Conservation (phyloP, 2,113 vertebrate genomes). For the Anolis carolinensis region DNA sequence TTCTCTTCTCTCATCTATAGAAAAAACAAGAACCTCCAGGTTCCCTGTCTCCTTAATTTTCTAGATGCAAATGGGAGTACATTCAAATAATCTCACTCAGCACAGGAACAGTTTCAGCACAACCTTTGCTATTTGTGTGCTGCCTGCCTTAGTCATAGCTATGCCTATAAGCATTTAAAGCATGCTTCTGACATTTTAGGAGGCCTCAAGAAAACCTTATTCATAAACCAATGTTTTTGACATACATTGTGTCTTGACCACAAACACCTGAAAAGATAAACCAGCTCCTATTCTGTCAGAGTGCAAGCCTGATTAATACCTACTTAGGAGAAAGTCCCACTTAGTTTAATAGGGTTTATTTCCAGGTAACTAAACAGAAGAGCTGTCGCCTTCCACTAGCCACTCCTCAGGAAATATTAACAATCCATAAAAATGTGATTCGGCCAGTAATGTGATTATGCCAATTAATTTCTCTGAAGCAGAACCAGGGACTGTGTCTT, state of each 20-base stretch:
- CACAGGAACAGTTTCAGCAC: background rate
- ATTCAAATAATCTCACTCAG: background rate
- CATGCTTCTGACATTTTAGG: background rate
- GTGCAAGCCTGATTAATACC: background rate
- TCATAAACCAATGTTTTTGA: background rate
- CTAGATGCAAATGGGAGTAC: background rate
- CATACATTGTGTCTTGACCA: background rate
- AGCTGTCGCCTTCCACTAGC: background rate
- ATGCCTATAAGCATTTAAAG: background rate
- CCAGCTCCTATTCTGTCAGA: background rate
- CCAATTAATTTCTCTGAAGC: conserved; percentile 44
- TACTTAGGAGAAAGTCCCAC: background rate
- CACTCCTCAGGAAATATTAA: background rate
- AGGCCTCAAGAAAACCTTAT: background rate
- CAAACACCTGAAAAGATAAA: background rate
- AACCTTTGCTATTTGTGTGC: background rate
- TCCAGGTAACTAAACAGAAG: background rate
- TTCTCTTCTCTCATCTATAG: background rate
- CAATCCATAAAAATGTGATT: background rate
- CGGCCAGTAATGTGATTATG: conserved; percentile 30
- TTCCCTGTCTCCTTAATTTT: background rate
- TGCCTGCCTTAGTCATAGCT: background rate
- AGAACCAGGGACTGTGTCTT: conserved; percentile 45
- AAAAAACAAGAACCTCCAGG: background rate
- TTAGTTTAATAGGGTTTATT: background rate